Percentiles rank a stretch among this genome's conserved stretches.
Evolutionary conservation across 2,113 vertebrate species (phyloP).

Genomic region (Lophura nycthemera): DNA sequence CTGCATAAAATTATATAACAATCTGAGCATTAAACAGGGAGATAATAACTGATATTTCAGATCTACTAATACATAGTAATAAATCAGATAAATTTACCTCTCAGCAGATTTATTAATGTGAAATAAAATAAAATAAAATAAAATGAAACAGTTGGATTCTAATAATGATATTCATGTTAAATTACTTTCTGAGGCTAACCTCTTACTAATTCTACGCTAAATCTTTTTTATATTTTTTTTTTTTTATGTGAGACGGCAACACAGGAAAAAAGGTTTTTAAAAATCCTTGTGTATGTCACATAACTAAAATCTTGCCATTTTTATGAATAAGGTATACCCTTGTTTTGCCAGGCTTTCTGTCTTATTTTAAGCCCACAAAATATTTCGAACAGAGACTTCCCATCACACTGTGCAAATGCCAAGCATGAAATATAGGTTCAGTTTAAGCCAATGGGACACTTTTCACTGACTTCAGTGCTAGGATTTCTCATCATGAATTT

Average conservation of each 20-base stretch:
- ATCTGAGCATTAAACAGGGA: conserved; percentile 57
- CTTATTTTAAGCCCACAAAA: background rate
- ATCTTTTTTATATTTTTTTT: background rate
- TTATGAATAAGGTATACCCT: background rate
- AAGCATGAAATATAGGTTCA: background rate
- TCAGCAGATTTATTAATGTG: conserved; percentile 69
- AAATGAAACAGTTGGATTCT: conserved; percentile 57
- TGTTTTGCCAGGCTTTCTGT: background rate
- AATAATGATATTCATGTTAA: conserved; percentile 70
- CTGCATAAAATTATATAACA: conserved; percentile 62
- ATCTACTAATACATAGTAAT: conserved; percentile 59
- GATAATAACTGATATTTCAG: conserved; percentile 73
- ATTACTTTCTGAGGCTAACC: conserved; percentile 53
- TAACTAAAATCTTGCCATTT: background rate
- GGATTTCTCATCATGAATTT: background rate
- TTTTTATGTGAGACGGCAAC: background rate
- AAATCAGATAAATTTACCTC: conserved; percentile 73
- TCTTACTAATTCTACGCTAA: background rate
- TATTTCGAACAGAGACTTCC: background rate
- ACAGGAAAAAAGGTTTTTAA: background rate
- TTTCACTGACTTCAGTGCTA: background rate
- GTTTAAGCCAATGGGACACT: background rate
- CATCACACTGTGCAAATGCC: background rate
- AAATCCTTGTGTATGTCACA: background rate
- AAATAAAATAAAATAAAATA: conserved; percentile 31